Percentiles rank a stretch among this genome's conserved stretches.
phyloP scores from a whole-genome alignment of 2,113 vertebrate genomes.

The Thalassoma bifasciatum region DNA sequence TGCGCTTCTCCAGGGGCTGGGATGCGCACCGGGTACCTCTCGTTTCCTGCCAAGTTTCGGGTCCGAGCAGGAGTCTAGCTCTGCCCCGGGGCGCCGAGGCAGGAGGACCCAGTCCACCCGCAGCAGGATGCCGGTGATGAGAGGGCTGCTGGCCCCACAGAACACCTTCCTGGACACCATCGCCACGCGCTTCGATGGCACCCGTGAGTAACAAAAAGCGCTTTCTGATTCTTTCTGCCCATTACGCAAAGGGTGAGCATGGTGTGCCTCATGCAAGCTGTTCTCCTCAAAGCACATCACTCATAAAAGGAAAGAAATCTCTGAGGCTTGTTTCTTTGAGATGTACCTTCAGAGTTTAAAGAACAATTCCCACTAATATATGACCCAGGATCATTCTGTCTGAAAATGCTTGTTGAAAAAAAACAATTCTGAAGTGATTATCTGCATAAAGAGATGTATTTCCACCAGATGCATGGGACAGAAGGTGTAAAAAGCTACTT shows the following conservation, averaged over 20 bases:
- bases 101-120: conserved; percentile 82
- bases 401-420: neutral
- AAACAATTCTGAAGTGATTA: no score
- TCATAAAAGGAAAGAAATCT: neutral
- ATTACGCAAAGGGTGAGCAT: neutral
- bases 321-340: neutral
- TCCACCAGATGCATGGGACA: neutral
- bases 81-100: conserved; percentile 73
- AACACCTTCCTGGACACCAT: conserved; percentile 96
- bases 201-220: conserved; percentile 84
- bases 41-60: conserved; percentile 83
- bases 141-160: conserved; percentile 92
- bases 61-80: conserved; percentile 77
- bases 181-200: conserved; percentile 92
- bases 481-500: neutral
- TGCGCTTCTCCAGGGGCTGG: conserved; percentile 87
- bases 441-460: no score
- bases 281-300: neutral
- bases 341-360: conserved; percentile 11
- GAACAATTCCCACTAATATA: neutral
- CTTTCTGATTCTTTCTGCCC: neutral
- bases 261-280: neutral
- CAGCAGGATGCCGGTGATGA: conserved; percentile 92
- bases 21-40: conserved; percentile 86
- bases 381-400: neutral